Evolutionary conservation across 2,888 invertebrate species (phyloP), one percentile per base, ranked within the genome.

Genomic region (Lamellibrachia satsuma): DNA sequence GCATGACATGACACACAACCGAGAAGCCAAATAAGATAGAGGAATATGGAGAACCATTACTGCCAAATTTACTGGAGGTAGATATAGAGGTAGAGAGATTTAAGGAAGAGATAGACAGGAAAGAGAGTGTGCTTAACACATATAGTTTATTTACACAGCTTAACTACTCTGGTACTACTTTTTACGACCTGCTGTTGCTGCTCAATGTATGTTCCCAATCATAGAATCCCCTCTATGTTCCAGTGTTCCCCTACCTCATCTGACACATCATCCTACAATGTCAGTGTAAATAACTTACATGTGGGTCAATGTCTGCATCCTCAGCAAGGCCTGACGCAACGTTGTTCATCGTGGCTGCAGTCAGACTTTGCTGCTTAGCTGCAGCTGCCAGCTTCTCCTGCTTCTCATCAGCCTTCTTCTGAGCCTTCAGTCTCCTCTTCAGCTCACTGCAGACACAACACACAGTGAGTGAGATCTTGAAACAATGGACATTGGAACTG

Each of bases 371-470:
- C 91, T 91, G 91, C 55, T 92, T 92, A 9, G 90, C 96, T n/a
- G 95, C 95, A n/a, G 95, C 96, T 1, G 94, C 94, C 60, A 93
- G 93, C 39, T 94, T 94, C 95, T 98, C 98, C 0, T 97, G 97
- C 96, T 99, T 99, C 95, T 99, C 98, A 96, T 98, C 98, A 15
- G 98, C 98, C 96, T 99, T 99, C 96, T 99, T 98, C 96, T 99
- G 98, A 9, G 98, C 98, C 97, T 99, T 99, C 93, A 98, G 96
- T 15, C 98, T 97, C 93, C 99, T 97, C 97, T 99, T 99, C 94
- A 98, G 97, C 97, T 99, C 99, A 97, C 99, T 99, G 95, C 93
- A 95, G 52, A 60, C n/a, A 52, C 51, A 91, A 92, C 92, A 75
- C 2, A n/a, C 22, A 75, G n/a, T n/a, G n/a, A 4, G 75, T 75